Base-by-base conservation (phyloP, 2,113 vertebrate genomes). In the Cavia porcellus region DNA sequence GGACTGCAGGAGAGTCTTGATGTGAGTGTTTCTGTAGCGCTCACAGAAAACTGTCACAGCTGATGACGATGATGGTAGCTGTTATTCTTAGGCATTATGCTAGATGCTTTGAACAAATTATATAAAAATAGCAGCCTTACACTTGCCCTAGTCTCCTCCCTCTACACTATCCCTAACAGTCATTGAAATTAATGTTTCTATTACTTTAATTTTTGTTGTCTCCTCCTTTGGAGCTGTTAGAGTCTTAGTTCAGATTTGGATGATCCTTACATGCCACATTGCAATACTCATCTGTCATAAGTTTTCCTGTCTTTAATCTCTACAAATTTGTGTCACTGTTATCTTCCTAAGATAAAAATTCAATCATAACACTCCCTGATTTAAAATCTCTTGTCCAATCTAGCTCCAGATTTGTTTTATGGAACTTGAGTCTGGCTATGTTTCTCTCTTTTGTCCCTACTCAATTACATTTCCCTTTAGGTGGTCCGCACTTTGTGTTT, bases 241-340 rank as follows among this genome's bases (percentile, higher is more conserved):
- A 57, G 19, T 45, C 66, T 96, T 81, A 85, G 57, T 84, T 88
- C 42, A 45, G 72, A 77, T 38, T 90, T 57, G 61, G 38, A 79
- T 30, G 19, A 20, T 57, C 50, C 70, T 88, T 86, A 89, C 75
- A 85, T 68, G 59, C 15, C 52, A 32, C n/a, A 50, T 62, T 77
- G 19, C 20, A 52, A 62, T 81, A 59, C 52, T 89, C 5, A 57
- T 70, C 59, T 82, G 24, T 61, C 24, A 24, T 81, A 28, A 80
- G 35, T 68, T 85, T 95, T 93, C 35, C 57, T 84, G 22, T 25
- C 72, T 94, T 70, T 75, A 86, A 68, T 68, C 42, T 96, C 79
- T 82, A 68, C 15, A 95, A 50, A 72, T 84, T 28, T 89, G 57
- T 50, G 4, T 38, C n/a, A 25, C 86, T 92, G 5, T 19, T 81